Conservation (phyloP, 1,140 invertebrate genomes). For the Meteorus sp. region DNA sequence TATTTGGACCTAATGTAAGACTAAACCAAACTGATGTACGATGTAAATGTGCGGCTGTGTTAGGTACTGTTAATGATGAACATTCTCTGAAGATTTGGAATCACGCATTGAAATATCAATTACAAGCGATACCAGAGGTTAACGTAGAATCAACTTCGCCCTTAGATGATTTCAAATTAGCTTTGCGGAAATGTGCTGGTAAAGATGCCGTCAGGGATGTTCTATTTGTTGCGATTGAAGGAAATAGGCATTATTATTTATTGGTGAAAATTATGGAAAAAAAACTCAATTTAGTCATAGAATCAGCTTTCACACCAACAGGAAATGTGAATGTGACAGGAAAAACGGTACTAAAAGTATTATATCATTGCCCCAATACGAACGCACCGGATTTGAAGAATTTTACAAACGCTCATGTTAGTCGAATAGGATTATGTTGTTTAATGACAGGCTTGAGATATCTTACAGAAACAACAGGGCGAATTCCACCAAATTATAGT, state of each 20-base stretch:
- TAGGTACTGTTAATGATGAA: constrained; percentile 38
- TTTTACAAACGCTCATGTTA: constrained; percentile 41
- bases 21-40: constrained; percentile 32
- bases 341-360: constrained; percentile 43
- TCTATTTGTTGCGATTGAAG: constrained; percentile 40
- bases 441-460: constrained; percentile 48
- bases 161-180: constrained; percentile 47
- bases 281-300: constrained; percentile 44
- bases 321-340: constrained; percentile 35
- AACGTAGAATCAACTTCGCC: constrained; percentile 32
- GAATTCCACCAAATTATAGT: constrained; percentile 49
- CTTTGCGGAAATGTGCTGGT: constrained; percentile 39
- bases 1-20: constrained; percentile 40
- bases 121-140: constrained; percentile 5
- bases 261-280: constrained; percentile 48
- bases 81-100: constrained; percentile 50
- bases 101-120: constrained; percentile 41
- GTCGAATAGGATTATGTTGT: constrained; percentile 39
- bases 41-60: constrained; percentile 46
- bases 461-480: constrained; percentile 42
- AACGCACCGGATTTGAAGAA: constrained; percentile 34
- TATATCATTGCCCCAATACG: constrained; percentile 45
- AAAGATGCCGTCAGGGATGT: constrained; percentile 38
- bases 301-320: constrained; percentile 26
- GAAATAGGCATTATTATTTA: constrained; percentile 41